Evolutionary conservation across 2,888 invertebrate species (phyloP).

Genomic region (Xestia rhomboidea): DNA sequence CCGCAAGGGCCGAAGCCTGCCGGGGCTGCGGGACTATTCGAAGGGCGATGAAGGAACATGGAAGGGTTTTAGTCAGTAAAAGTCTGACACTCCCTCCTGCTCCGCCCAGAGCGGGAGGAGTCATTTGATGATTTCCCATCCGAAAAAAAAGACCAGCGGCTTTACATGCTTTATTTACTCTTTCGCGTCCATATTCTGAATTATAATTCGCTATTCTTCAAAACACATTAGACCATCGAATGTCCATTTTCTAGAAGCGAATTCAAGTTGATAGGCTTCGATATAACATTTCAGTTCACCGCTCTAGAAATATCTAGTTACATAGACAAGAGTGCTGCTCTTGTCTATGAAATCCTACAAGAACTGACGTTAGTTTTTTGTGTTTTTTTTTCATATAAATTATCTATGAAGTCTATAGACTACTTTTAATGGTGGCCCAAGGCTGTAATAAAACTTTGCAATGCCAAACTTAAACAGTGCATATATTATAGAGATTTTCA

Average conservation of each 20-base stretch:
- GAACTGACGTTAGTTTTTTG: background rate
- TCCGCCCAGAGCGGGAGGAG: too few relatives aligned
- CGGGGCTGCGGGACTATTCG: too few relatives aligned
- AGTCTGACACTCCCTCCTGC: too few relatives aligned
- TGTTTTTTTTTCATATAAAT: background rate
- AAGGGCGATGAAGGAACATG: too few relatives aligned
- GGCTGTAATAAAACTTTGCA: background rate
- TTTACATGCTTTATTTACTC: background rate
- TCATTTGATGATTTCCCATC: too few relatives aligned
- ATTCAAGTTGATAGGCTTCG: constrained; percentile 54
- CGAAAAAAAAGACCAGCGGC: background rate
- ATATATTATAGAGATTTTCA: background rate
- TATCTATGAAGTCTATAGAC: background rate
- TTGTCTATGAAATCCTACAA: constrained; percentile 65
- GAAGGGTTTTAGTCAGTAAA: too few relatives aligned
- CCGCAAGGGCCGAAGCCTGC: too few relatives aligned
- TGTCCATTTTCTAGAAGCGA: background rate
- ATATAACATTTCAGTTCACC: constrained; percentile 62
- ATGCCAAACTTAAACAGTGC: background rate
- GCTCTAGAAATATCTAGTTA: constrained; percentile 48
- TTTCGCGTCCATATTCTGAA: background rate
- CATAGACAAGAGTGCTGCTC: constrained; percentile 32
- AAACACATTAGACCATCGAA: background rate
- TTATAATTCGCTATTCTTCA: background rate
- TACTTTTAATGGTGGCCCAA: background rate